Evolutionary conservation across 1,140 invertebrate species (phyloP).

Genomic region (Colletes latitarsis): DNA sequence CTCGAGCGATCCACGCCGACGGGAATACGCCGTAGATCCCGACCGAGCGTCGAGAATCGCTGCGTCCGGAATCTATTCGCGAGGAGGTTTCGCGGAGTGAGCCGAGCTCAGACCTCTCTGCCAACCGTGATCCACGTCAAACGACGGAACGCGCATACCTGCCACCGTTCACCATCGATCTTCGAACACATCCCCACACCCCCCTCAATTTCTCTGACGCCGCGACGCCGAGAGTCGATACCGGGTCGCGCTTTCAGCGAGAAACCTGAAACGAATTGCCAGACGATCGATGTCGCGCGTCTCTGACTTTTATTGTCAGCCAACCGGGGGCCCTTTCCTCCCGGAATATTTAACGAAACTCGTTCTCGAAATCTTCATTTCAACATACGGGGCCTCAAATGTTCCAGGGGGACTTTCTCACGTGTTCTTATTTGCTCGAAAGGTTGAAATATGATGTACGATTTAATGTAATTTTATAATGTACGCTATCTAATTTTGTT

Average conservation of each 20-base stretch:
- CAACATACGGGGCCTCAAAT: too few relatives aligned
- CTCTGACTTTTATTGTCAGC: not conserved
- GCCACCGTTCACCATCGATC: constrained; percentile 2
- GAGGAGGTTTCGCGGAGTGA: not conserved
- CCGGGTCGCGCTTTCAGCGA: not conserved
- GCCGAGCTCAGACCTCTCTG: constrained; percentile 11
- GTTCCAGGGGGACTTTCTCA: too few relatives aligned
- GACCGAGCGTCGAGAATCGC: too few relatives aligned
- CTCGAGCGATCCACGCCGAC: constrained; percentile 20
- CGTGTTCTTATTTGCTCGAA: too few relatives aligned
- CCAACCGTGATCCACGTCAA: constrained; percentile 34
- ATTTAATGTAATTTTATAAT: too few relatives aligned
- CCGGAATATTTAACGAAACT: too few relatives aligned
- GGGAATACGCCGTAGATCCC: constrained; percentile 2
- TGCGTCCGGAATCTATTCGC: constrained; percentile 21
- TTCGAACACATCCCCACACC: not conserved
- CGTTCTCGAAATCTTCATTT: too few relatives aligned
- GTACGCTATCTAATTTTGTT: too few relatives aligned
- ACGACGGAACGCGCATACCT: not conserved
- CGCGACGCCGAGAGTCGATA: not conserved
- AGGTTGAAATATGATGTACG: too few relatives aligned
- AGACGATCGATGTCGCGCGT: not conserved
- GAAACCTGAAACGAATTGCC: not conserved
- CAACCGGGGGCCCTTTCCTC: too few relatives aligned
- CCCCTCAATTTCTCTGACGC: constrained; percentile 10